These are phyloP conservation scores for Varanus salvator DNA, from an alignment of 2,113 vertebrate species.

Conservation along the genomic window DNA sequence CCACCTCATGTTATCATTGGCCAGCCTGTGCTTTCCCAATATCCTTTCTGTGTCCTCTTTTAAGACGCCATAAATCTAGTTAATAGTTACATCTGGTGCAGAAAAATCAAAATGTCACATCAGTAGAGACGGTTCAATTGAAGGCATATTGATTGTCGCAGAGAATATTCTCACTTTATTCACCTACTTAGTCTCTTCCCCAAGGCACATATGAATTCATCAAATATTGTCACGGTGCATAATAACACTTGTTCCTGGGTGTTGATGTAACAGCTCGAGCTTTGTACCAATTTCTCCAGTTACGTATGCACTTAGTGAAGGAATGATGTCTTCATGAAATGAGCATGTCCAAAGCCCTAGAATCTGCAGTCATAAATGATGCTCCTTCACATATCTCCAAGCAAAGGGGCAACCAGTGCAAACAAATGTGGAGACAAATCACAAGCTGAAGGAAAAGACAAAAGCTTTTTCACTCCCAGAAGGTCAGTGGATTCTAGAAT, in stretches of 20 bases:
- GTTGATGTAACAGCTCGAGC: slow-evolving; percentile 21
- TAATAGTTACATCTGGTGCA: slow-evolving; percentile 54
- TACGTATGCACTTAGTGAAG: slow-evolving; percentile 42
- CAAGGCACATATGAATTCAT: slow-evolving; percentile 74
- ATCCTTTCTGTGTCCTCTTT: slow-evolving; percentile 7
- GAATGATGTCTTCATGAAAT: neutral
- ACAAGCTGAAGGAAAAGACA: neutral
- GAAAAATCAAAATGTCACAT: slow-evolving; percentile 81
- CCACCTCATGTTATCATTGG: neutral
- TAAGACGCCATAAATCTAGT: slow-evolving; percentile 64
- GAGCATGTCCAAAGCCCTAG: fast-evolving
- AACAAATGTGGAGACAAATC: neutral
- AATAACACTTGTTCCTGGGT: slow-evolving; percentile 57
- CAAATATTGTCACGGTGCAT: slow-evolving; percentile 77
- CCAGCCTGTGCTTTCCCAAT: neutral
- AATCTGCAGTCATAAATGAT: neutral
- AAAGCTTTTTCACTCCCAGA: neutral
- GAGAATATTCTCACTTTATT: slow-evolving; percentile 79
- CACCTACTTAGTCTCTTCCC: slow-evolving; percentile 79
- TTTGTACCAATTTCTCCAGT: slow-evolving; percentile 38
- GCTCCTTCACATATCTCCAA: neutral
- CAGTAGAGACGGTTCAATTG: slow-evolving; percentile 75
- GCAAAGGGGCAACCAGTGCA: neutral
- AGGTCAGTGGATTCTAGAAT: neutral
- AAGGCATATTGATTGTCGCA: slow-evolving; percentile 80